These are phyloP conservation scores for Meloidogyne chitwoodi DNA, from an alignment of 1,140 invertebrate species.

Conservation along the genomic window DNA sequence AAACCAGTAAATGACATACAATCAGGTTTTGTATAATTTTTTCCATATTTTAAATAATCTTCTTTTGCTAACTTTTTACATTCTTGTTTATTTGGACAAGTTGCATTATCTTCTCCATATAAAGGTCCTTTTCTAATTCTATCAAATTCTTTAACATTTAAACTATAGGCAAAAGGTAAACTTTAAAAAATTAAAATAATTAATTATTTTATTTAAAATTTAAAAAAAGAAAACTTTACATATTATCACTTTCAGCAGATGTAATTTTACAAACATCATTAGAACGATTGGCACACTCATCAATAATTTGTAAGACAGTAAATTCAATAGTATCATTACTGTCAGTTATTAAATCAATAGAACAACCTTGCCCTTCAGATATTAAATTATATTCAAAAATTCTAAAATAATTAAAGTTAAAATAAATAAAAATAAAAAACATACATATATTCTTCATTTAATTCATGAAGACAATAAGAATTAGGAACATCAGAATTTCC, in stretches of 20 bases:
- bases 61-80: not conserved
- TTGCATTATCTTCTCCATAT: not conserved
- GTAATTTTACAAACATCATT: not conserved
- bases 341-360: not conserved
- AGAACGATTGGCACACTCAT: not conserved
- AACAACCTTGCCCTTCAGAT: not conserved
- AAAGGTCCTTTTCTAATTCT: not conserved
- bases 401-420: not conserved
- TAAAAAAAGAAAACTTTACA: not conserved
- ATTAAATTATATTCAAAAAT: not conserved
- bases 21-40: not conserved
- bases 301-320: not conserved
- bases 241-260: not conserved
- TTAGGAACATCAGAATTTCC: not conserved
- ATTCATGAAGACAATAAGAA: not conserved
- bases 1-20: not conserved
- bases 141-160: not conserved
- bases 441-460: not conserved
- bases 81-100: not conserved
- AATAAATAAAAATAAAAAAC: not conserved
- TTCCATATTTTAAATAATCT: not conserved
- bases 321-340: not conserved
- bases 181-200: not conserved
- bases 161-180: not conserved
- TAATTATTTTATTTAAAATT: not conserved